These are phyloP conservation scores for Apomyelois bistriatella DNA, from an alignment of 2,888 invertebrate species.

Conservation along the genomic window DNA sequence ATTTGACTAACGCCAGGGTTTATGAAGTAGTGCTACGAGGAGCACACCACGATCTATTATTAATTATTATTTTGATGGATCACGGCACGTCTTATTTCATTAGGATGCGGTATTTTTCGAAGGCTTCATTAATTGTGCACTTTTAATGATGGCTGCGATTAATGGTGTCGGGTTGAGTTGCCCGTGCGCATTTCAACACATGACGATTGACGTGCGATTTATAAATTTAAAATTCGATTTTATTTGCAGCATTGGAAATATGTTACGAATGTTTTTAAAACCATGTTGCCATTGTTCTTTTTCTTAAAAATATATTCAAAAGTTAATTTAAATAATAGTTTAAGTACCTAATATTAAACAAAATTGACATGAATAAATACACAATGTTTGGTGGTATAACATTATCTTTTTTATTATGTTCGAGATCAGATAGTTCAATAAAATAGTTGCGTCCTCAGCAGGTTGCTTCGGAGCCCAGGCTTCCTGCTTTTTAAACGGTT, in stretches of 20 bases:
- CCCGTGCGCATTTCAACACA: conserved; percentile 9
- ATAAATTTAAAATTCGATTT: conserved; percentile 13
- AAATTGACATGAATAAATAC: too few species aligned
- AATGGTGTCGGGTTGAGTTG: conserved; percentile 2
- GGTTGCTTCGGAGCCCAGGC: too few species aligned
- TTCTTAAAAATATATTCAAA: too few species aligned
- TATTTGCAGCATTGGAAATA: neutral
- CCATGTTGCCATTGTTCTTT: too few species aligned
- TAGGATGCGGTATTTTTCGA: conserved; percentile 59
- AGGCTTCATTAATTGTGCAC: conserved; percentile 60
- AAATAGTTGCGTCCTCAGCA: too few species aligned
- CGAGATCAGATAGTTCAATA: too few species aligned
- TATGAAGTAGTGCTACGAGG: neutral
- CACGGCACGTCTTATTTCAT: conserved; percentile 72
- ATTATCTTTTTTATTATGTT: too few species aligned
- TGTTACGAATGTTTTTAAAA: too few species aligned
- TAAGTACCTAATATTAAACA: too few species aligned
- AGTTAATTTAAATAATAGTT: too few species aligned
- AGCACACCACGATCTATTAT: conserved; percentile 56
- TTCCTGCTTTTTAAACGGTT: too few species aligned
- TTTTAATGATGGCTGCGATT: conserved; percentile 30
- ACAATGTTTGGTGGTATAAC: too few species aligned
- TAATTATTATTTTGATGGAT: conserved; percentile 79
- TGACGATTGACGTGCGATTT: conserved; percentile 19
- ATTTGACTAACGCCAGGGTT: neutral